phyloP scores from a whole-genome alignment of 2,113 vertebrate species.

The Pterocles gutturalis region DNA sequence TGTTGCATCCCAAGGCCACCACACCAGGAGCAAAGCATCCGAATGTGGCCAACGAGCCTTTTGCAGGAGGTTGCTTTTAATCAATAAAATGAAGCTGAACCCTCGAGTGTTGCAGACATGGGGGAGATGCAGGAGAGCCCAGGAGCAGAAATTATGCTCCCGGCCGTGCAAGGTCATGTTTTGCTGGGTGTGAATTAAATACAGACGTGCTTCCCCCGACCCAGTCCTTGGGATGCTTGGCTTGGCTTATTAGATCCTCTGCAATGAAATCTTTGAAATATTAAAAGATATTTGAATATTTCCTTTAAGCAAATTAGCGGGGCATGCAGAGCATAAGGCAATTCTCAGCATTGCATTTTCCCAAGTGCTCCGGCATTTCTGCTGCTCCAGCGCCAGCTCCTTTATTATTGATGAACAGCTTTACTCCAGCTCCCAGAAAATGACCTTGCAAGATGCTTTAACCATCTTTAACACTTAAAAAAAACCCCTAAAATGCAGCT shows the following conservation, averaged over 20 bases:
- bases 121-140: neutral
- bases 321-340: neutral
- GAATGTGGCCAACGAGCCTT: accelerated
- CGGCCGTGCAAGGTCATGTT: neutral
- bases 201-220: accelerated
- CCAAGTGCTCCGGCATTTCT: neutral
- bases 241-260: neutral
- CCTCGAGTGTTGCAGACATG: accelerated
- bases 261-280: neutral
- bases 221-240: neutral
- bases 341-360: constrained; percentile 36
- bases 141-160: neutral
- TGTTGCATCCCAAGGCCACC: neutral
- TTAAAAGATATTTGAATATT: neutral
- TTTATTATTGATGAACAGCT: neutral
- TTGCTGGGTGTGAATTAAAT: neutral
- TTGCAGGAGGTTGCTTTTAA: neutral
- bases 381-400: neutral
- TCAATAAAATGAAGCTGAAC: neutral
- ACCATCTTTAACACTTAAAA: neutral
- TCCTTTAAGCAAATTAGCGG: neutral
- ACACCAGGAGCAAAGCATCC: accelerated
- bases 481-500: neutral
- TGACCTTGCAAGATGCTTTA: neutral
- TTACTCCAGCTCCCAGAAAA: neutral